phyloP scores from a whole-genome alignment of 1,140 invertebrate species.

The Anadara kagoshimensis region DNA sequence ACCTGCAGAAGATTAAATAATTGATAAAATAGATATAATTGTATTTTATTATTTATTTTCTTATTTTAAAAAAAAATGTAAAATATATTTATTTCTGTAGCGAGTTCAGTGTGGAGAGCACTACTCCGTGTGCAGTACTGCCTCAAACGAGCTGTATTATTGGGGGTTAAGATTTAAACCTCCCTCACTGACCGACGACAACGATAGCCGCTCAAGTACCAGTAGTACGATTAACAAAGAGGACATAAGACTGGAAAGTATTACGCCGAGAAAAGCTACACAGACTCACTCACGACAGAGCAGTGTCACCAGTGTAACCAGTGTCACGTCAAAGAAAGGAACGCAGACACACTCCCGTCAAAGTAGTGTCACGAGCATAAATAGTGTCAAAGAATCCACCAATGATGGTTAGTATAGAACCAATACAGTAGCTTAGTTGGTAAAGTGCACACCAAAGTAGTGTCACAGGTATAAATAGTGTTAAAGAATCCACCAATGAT shows the following conservation, averaged over 20 bases:
- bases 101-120: constrained; percentile 80
- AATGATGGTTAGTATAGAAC: constrained; percentile 1
- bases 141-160: constrained; percentile 82
- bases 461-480: no score
- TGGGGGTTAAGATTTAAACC: constrained; percentile 79
- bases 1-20: no score
- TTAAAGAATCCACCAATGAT: no score
- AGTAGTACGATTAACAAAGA: constrained; percentile 54
- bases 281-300: constrained; percentile 41
- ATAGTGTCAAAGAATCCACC: background rate
- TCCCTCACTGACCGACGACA: constrained; percentile 56
- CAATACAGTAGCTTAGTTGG: no score
- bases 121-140: constrained; percentile 80
- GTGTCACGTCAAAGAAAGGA: constrained; percentile 5
- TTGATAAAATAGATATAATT: no score
- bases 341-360: background rate
- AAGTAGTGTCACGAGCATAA: background rate
- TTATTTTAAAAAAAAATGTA: no score
- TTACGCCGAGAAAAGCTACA: constrained; percentile 68
- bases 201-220: constrained; percentile 66
- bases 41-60: no score
- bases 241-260: constrained; percentile 57
- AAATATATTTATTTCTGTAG: no score
- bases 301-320: constrained; percentile 42
- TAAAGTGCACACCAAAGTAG: no score